Evolutionary conservation across 2,888 invertebrate genomes (phyloP).

Genomic region (Alcis repandata): DNA sequence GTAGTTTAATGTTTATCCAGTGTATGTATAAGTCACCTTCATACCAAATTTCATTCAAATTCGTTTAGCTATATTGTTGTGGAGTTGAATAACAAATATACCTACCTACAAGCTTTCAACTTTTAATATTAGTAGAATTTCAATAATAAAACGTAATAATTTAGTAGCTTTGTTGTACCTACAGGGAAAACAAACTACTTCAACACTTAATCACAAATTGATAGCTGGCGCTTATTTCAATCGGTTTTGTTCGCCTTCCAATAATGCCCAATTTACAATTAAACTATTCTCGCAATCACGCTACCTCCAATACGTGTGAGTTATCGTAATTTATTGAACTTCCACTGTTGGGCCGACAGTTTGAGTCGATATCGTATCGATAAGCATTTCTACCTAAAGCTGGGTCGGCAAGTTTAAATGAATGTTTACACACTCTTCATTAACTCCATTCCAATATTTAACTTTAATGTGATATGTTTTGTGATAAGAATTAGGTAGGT

Average conservation of each 20-base stretch:
- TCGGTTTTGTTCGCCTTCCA: neutral
- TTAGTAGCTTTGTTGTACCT: no score
- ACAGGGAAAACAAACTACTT: no score
- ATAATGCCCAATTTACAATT: neutral
- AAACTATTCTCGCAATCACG: neutral
- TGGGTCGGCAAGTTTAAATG: conserved; percentile 26
- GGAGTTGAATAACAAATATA: no score
- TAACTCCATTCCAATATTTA: conserved; percentile 18
- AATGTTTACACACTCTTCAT: conserved; percentile 21
- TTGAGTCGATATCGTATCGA: conserved; percentile 27
- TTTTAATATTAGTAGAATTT: no score
- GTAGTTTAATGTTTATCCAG: no score
- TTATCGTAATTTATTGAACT: conserved; percentile 24
- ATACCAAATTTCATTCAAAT: no score
- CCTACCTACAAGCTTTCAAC: no score
- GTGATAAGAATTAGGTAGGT: conserved; percentile 6
- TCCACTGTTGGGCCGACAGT: conserved; percentile 15
- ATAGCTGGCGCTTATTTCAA: no score
- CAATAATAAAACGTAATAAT: no score
- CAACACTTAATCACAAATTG: no score
- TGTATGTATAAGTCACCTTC: no score
- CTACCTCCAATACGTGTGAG: conserved; percentile 3
- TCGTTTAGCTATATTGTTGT: no score
- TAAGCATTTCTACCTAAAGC: conserved; percentile 11
- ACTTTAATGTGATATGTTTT: conserved; percentile 22